Evolutionary conservation across 2,113 vertebrate species (phyloP), one percentile per base, ranked within the genome.

Genomic region (Telmatochromis brachygnathus): DNA sequence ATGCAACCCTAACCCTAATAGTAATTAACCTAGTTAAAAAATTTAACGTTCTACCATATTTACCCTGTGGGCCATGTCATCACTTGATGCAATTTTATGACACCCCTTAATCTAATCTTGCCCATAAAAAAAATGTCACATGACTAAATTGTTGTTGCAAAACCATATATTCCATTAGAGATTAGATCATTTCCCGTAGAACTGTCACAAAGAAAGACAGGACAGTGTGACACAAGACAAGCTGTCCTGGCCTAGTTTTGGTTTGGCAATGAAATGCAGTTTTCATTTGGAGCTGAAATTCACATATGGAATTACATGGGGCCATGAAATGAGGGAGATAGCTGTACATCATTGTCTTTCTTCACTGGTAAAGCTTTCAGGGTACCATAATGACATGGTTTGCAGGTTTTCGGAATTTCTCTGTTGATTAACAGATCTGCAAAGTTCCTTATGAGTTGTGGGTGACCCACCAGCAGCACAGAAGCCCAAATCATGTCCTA

Each of bases 201-300:
- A 12, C 45, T 90, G 37, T 83, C 33, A 35, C 17, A 42, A 84
- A 21, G n/a, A 28, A 6, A 68, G 53, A 13, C 47, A 37, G 21
- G 80, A 49, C 17, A 6, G 39, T 79, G 70, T 77, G 82, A 85
- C 77, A 83, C 4, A 6, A 86, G 70, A 82, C 45, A 33, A 82
- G 81, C 21, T 3, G 33, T 88, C 82, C 73, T 79, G 82, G 84
- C 85, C 79, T 21, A 33, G 37, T 83, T 54, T 60, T 4, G 35
- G 54, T 87, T 90, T 84, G 65, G 81, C 83, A 79, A 79, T 47
- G 56, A 58, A 58, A 30, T 58, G 55, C 55, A 58, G 84, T 83
- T 93, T 79, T 85, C 83, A 86, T 91, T 93, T 84, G 10, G 12
- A 88, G 83, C 79, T 87, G 70, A 86, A 85, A 91, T 89, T 93